A percentile compares a stretch with the other conserved stretches of the same genome.
Evolutionary conservation across 2,888 invertebrate genomes (phyloP).

Genomic region (Ischnus inquisitorius): DNA sequence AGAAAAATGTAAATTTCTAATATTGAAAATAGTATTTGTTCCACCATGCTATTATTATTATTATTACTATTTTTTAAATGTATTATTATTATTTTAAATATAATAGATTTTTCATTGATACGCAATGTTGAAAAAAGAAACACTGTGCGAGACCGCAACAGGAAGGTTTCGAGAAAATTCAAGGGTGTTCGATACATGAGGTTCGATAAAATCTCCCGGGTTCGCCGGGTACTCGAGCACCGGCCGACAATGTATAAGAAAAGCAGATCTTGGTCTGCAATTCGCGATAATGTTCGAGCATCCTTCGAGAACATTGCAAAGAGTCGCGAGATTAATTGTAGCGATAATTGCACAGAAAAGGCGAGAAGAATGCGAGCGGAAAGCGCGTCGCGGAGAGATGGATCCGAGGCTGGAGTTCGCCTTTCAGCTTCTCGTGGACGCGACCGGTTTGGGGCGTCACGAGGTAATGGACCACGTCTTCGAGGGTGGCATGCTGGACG

Average conservation of each 20-base stretch:
- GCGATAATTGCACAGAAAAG: constrained; percentile 86
- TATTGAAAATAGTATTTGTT: too few relatives aligned
- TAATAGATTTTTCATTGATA: too few relatives aligned
- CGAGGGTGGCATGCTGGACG: constrained; percentile 96
- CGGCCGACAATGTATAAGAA: not conserved
- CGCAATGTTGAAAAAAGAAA: too few relatives aligned
- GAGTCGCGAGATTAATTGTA: not conserved
- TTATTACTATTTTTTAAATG: too few relatives aligned
- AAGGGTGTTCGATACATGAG: too few relatives aligned
- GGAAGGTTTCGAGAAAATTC: too few relatives aligned
- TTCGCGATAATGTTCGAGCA: not conserved
- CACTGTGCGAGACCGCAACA: too few relatives aligned
- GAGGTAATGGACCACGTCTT: constrained; percentile 97
- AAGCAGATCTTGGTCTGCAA: not conserved
- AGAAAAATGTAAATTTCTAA: too few relatives aligned
- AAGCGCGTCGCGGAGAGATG: constrained; percentile 96
- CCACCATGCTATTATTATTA: too few relatives aligned
- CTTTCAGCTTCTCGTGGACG: constrained; percentile 95
- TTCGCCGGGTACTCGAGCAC: too few relatives aligned
- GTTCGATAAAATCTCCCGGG: too few relatives aligned
- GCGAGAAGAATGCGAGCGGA: constrained; percentile 96
- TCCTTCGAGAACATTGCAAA: not conserved
- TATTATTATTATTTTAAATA: too few relatives aligned
- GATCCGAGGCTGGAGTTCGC: constrained; percentile 96
- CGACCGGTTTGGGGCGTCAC: constrained; percentile 92